Evolutionary conservation across 2,113 vertebrate species (phyloP).

Genomic region (Caranx ignobilis): DNA sequence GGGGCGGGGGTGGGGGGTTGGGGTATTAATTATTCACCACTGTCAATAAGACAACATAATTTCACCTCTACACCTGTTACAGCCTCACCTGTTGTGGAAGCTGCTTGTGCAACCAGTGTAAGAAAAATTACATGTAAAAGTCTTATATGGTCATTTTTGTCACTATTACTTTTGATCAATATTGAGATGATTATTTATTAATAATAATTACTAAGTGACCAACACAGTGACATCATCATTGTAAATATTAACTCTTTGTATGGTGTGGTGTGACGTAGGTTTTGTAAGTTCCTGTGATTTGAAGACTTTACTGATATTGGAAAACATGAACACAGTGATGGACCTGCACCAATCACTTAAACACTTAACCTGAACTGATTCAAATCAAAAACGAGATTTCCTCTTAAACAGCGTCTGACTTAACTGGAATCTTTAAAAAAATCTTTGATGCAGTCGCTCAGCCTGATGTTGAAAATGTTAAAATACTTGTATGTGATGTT

Average conservation of each 20-base stretch:
- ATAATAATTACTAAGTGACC: too few relatives aligned
- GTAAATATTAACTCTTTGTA: too few relatives aligned
- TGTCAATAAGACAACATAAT: conserved; percentile 9
- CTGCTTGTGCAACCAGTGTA: background rate
- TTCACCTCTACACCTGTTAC: conserved; percentile 8
- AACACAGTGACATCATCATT: too few relatives aligned
- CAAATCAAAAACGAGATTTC: background rate
- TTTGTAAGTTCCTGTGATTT: too few relatives aligned
- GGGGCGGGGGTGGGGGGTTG: background rate
- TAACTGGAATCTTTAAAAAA: background rate
- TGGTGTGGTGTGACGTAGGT: too few relatives aligned
- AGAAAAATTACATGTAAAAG: conserved; percentile 7
- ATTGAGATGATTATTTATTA: too few relatives aligned
- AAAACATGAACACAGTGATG: too few relatives aligned
- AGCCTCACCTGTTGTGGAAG: conserved; percentile 9
- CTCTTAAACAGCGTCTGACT: background rate
- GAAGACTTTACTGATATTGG: too few relatives aligned
- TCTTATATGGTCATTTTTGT: background rate
- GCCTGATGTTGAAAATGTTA: conserved; percentile 14
- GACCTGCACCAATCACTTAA: background rate
- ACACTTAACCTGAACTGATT: background rate
- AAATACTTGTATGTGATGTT: conserved; percentile 17
- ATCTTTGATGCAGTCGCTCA: conserved; percentile 21
- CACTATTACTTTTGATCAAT: too few relatives aligned
- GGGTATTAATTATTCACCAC: conserved; percentile 41